Base-by-base conservation (phyloP, 2,888 invertebrate species). In the Folsomia candida region DNA sequence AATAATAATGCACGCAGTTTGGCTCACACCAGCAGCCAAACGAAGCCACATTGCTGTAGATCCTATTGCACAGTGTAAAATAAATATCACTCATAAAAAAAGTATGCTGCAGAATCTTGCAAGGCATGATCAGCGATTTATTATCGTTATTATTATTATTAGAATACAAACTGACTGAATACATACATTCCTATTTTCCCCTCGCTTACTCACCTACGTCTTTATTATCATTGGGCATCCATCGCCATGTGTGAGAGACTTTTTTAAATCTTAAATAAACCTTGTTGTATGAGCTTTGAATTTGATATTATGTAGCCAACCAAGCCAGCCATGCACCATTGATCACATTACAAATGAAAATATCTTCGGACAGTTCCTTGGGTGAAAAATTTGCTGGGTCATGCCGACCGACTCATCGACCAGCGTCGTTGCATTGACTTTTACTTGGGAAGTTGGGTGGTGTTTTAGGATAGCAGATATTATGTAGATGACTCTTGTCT, bases 331-430 rank as follows among this genome's bases (percentile, higher is more conserved):
- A 65, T 57, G 54, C 65, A 51, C 65, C 68, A 73, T 73, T 64
- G 70, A 73, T 70, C 68, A 70, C 68, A 68, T 70, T 72, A 70
- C 70, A 73, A 73, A 73, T 73, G 69, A 71, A 73, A 73, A 69
- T 73, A 71, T 70, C 69, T 66, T 65, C 54, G 59, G 70, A 64
- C 70, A 71, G 69, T 64, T 68, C 63, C 24, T 20, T 37, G 11
- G 28, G 2, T 20, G 66, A 69, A 64, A 68, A 73, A 73, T 67
- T 67, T 69, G 73, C 73, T 71, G 67, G 66, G 71, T 74, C 74
- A 74, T 66, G 74, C 74, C 74, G 74, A 72, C 65, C 51, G n/a
- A 6, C 6, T 14, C 37, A 37, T 4, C 37, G 4, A 37, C 6
- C 37, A 37, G 14, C 37, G 14, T 9, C 14, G 37, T 37, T 37